Evolutionary conservation across 1,140 invertebrate species (phyloP).

Genomic region (Manduca sexta): DNA sequence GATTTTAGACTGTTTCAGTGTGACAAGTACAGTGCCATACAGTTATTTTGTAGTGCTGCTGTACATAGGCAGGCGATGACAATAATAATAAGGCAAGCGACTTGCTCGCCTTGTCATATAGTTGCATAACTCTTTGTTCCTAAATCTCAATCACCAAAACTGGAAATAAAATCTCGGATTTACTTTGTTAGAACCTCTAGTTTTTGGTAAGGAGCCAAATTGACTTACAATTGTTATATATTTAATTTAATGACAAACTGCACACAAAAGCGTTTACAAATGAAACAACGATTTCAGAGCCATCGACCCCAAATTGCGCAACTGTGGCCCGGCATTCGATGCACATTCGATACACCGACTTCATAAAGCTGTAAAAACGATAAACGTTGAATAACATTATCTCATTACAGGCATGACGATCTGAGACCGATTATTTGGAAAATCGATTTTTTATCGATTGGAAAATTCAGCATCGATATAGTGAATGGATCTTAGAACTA

Average conservation of each 20-base stretch:
- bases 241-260: not conserved
- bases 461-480: not conserved
- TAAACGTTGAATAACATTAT: slow-evolving; percentile 12
- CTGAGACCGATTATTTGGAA: not conserved
- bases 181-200: no score
- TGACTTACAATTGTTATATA: not conserved
- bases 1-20: no score
- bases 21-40: no score
- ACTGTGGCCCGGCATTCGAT: slow-evolving; percentile 11
- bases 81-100: no score
- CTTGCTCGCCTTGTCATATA: no score
- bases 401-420: slow-evolving; percentile 4
- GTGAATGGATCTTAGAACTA: no score
- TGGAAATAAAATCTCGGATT: no score
- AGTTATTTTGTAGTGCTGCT: no score
- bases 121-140: no score
- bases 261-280: slow-evolving; percentile 24
- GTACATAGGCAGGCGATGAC: no score
- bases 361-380: slow-evolving; percentile 8
- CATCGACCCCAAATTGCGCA: slow-evolving; percentile 38
- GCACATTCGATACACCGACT: slow-evolving; percentile 20
- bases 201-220: no score
- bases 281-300: slow-evolving; percentile 34
- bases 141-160: no score
- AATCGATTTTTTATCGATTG: not conserved